A percentile compares a stretch with the other conserved stretches of the same genome.
Conservation (phyloP, 2,888 invertebrate genomes). For the Anarsia innoxiella region DNA sequence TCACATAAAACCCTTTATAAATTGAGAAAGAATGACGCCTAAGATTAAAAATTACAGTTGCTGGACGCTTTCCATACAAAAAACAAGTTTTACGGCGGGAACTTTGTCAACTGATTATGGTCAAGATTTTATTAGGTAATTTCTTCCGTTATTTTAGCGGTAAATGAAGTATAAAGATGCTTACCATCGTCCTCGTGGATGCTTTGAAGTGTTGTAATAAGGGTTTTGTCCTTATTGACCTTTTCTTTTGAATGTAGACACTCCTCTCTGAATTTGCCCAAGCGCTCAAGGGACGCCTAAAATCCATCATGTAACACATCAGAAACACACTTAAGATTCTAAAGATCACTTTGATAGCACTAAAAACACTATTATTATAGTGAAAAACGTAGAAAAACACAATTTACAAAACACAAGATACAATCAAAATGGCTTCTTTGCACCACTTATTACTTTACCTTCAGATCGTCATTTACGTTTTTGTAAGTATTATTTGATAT, state of each 20-base stretch:
- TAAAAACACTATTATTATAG: background rate
- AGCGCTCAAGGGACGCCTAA: constrained; percentile 44
- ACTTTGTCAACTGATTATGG: no score
- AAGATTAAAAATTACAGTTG: no score
- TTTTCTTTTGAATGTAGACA: constrained; percentile 44
- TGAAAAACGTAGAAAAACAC: constrained; percentile 15
- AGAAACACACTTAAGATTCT: background rate
- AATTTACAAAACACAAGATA: constrained; percentile 13
- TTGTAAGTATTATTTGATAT: background rate
- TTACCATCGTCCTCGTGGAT: constrained; percentile 61
- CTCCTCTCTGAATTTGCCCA: constrained; percentile 56
- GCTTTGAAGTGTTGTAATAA: constrained; percentile 46
- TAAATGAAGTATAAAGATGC: no score
- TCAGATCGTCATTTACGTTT: background rate
- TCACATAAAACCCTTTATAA: no score
- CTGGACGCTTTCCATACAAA: no score
- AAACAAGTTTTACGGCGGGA: no score
- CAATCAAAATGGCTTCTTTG: constrained; percentile 7
- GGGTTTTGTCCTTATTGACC: constrained; percentile 41
- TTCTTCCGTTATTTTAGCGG: no score
- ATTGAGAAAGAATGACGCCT: no score
- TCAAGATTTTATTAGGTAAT: no score
- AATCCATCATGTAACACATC: constrained; percentile 15
- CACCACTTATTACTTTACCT: constrained; percentile 35
- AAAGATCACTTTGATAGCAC: background rate